Base-by-base conservation (phyloP, 2,888 invertebrate species). In the Phymatocera aterrima region DNA sequence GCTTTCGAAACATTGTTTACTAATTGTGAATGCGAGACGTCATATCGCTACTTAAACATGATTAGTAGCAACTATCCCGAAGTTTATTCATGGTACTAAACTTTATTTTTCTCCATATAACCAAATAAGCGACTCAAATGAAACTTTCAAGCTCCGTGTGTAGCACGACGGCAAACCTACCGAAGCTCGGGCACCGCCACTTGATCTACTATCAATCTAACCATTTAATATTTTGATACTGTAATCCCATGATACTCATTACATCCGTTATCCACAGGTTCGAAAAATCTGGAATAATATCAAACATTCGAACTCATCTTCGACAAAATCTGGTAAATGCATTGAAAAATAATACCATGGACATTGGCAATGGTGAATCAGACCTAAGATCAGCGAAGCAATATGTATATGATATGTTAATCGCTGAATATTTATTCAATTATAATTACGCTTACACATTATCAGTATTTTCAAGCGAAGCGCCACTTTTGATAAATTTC, bases 401-500 rank as follows among this genome's bases (percentile, higher is more conserved):
- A 64, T 90, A 90, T 40, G 83, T 90, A 46, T 88, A 89, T 34
- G 90, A 90, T 83, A 82, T 90, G 78, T 80, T 90, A 5, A 84
- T 90, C 79, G 90, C 90, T 0, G 90, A 90, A 77, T 90, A 90
- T 82, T 83, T 90, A 43, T 88, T 88, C 79, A 88, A 85, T 81
- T 87, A 86, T 68, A 89, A 90, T 84, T 90, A 89, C 64, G 85
- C 86, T 21, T 90, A 90, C 74, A 87, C 90, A 0, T 77, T 90
- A 18, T 90, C 90, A 2, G 88, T 90, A 75, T 90, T 90, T 77
- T 87, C 90, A 15, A 90, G 90, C 54, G 90, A 90, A 82, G 89
- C 88, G 68, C 90, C 90, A 1, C 78, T 90, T 37, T 85, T 90
- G 61, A 83, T 89, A 18, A 85, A 90, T 81, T 89, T 90, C 78